phyloP scores from a whole-genome alignment of 2,113 vertebrate genomes.

The Oplegnathus fasciatus region DNA sequence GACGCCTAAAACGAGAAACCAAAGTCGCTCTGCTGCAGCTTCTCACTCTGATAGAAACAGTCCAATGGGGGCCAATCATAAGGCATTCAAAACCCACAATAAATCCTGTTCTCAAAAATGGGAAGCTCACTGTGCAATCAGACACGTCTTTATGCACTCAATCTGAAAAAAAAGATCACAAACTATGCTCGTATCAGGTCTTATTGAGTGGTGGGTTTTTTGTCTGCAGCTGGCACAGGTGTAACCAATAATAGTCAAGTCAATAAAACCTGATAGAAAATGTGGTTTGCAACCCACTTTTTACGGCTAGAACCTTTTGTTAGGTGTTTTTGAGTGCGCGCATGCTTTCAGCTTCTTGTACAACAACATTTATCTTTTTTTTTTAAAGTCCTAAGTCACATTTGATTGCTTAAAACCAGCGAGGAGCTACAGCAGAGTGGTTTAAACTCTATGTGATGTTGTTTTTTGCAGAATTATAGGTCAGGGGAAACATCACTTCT shows the following conservation, averaged over 20 bases:
- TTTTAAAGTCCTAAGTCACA: background rate
- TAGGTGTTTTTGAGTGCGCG: background rate
- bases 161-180: background rate
- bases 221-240: constrained; percentile 1
- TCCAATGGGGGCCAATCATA: background rate
- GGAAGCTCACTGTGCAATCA: constrained; percentile 4
- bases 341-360: background rate
- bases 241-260: background rate
- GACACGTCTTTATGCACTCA: background rate
- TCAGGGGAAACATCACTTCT: background rate
- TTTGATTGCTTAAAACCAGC: background rate
- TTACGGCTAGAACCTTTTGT: background rate
- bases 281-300: background rate
- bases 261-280: background rate
- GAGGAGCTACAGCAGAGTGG: background rate
- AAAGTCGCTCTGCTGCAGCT: background rate
- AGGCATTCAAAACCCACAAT: background rate
- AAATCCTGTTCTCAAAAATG: background rate
- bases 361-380: background rate
- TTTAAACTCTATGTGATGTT: background rate
- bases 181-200: background rate
- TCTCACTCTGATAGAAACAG: background rate
- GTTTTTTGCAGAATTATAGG: background rate
- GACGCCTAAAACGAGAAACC: background rate
- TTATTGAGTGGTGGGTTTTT: background rate